These are phyloP conservation scores for Prosapia bicincta DNA, from an alignment of 2,888 invertebrate genomes.

Conservation along the genomic window DNA sequence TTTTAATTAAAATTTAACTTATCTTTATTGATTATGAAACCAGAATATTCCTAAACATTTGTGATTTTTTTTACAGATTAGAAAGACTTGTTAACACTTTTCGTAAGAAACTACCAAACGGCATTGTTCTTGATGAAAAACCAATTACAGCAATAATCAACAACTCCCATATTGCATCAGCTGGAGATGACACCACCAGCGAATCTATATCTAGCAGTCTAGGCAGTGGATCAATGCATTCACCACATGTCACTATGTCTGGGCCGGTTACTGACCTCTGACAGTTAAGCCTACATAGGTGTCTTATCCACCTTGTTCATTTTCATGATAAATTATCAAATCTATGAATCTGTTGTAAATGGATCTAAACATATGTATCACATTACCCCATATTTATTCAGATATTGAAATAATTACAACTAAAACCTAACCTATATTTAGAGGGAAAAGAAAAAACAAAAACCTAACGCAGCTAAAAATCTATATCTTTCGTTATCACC, in stretches of 20 bases:
- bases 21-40: too few species aligned
- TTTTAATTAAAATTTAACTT: too few species aligned
- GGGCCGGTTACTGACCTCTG: constrained; percentile 30
- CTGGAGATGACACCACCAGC: constrained; percentile 6
- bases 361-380: too few species aligned
- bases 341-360: too few species aligned
- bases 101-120: constrained; percentile 21
- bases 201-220: constrained; percentile 27
- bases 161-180: neutral
- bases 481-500: too few species aligned
- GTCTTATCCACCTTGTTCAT: neutral
- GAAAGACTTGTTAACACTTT: constrained; percentile 18
- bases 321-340: neutral
- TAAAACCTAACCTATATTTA: too few species aligned
- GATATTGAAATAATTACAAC: too few species aligned
- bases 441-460: too few species aligned
- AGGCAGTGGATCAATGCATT: constrained; percentile 25
- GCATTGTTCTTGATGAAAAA: constrained; percentile 22
- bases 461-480: too few species aligned
- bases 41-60: too few species aligned
- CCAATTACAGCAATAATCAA: neutral
- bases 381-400: too few species aligned
- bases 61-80: constrained; percentile 12
- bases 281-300: neutral
- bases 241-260: constrained; percentile 28